These are phyloP conservation scores for Drosophila demipolita DNA, from an alignment of 2,888 invertebrate species.

Conservation along the genomic window DNA sequence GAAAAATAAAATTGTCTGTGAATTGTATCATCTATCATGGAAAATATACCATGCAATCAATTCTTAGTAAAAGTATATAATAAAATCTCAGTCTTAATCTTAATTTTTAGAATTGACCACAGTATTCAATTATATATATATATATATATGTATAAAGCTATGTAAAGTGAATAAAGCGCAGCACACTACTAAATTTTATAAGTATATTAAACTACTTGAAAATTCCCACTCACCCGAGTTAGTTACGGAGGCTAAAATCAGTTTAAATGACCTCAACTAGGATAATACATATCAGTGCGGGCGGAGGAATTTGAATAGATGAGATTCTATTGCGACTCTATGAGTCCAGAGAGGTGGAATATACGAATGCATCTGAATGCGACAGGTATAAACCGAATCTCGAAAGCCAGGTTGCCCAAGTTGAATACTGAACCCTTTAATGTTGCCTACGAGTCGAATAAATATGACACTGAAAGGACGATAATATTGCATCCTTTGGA, in stretches of 20 bases:
- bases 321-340: not conserved
- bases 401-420: constrained; percentile 14
- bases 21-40: not conserved
- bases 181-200: not conserved
- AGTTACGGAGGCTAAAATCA: not conserved
- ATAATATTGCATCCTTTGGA: constrained; percentile 39
- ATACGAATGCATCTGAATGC: constrained; percentile 26
- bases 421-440: constrained; percentile 37
- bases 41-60: not conserved
- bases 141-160: not conserved
- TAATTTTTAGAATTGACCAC: not conserved
- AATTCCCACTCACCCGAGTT: not conserved
- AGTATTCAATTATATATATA: not conserved
- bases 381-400: constrained; percentile 9
- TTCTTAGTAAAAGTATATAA: not conserved
- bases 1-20: not conserved
- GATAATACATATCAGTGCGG: not conserved
- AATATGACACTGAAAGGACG: constrained; percentile 37
- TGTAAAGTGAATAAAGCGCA: not conserved
- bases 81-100: not conserved
- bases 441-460: constrained; percentile 41
- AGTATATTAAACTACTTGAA: not conserved
- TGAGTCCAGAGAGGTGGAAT: not conserved
- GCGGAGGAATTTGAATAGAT: not conserved
- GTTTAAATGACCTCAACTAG: not conserved